Base-by-base conservation (phyloP, 2,113 vertebrate species). In the Spermophilus dauricus region DNA sequence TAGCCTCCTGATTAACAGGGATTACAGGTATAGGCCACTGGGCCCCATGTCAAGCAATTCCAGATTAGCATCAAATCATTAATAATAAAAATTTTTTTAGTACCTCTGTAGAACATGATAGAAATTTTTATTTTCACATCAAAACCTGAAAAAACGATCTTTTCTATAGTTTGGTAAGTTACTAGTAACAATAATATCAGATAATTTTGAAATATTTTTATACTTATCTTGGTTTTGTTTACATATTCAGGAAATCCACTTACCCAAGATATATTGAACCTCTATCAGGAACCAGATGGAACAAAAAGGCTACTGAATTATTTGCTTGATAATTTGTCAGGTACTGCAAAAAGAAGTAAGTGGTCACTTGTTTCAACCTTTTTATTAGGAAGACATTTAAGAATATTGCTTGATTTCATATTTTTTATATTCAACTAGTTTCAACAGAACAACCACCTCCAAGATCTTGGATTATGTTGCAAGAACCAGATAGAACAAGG, bases 261-360 rank as follows among this genome's bases (percentile, higher is more conserved):
- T 99, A 99, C 99, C 98, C 99, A 99, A 99, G 99, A 99, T 98
- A 99, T 99, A 99, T 98, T 99, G 99, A 99, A 99, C 99, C 99
- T 99, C 97, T 99, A 99, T 99, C 99, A 99, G 99, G 99, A 99
- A 99, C 99, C 99, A 91, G 99, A 99, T 97, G 99, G 99, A 98
- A 99, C 99, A 39, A 99, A 99, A 97, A 99, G 99, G 99, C 99
- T 99, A 98, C 99, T 99, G 98, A 99, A 99, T 98, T 99, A 99
- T 99, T 99, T 99, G 99, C 99, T 99, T 99, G 99, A 99, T 99
- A 99, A 99, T 99, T 99, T 99, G 98, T 99, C 99, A 98, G 99
- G 99, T 98, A 99, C 99, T 99, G 99, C 99, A 98, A 99, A 99
- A 99, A 99, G 99, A 99, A 99, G 99, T 99, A 98, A 99, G 99